phyloP scores from a whole-genome alignment of 2,888 invertebrate genomes.

The Baronia brevicornis region DNA sequence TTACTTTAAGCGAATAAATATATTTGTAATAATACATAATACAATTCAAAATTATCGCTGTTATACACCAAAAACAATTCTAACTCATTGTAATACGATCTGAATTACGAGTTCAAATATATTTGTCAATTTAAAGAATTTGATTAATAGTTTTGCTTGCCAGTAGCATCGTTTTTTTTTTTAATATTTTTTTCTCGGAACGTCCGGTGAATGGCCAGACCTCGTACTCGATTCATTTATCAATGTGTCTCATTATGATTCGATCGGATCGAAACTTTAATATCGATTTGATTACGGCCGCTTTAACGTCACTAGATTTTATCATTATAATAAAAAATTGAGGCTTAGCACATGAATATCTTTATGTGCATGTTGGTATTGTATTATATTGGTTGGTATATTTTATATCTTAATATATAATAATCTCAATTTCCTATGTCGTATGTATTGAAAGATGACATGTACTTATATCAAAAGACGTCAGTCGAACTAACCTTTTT shows the following conservation, averaged over 20 bases:
- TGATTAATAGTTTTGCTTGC: conserved; percentile 59
- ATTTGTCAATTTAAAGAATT: conserved; percentile 38
- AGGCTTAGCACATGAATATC: too few relatives aligned
- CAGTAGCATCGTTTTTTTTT: conserved; percentile 43
- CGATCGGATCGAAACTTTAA: conserved; percentile 41
- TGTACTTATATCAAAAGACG: too few relatives aligned
- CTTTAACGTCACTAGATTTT: conserved; percentile 23
- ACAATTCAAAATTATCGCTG: conserved; percentile 1
- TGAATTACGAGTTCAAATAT: conserved; percentile 3
- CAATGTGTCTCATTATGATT: conserved; percentile 42
- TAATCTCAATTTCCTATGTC: too few relatives aligned
- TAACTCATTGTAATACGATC: conserved; percentile 13
- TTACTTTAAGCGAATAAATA: too few relatives aligned
- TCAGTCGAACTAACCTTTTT: too few relatives aligned
- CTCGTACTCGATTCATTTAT: conserved; percentile 53
- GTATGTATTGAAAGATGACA: too few relatives aligned
- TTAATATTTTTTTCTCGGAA: conserved; percentile 24
- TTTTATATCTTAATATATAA: too few relatives aligned
- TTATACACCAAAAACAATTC: conserved; percentile 12
- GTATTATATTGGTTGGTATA: too few relatives aligned
- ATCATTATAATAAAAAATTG: conserved; percentile 6
- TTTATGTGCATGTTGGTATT: too few relatives aligned
- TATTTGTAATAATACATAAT: too few relatives aligned
- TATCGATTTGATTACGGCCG: conserved; percentile 50
- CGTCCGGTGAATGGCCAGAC: conserved; percentile 42